Percentiles rank a stretch among this genome's conserved stretches.
Evolutionary conservation across 2,113 vertebrate genomes (phyloP).

Genomic region (Paradisaea rubra): DNA sequence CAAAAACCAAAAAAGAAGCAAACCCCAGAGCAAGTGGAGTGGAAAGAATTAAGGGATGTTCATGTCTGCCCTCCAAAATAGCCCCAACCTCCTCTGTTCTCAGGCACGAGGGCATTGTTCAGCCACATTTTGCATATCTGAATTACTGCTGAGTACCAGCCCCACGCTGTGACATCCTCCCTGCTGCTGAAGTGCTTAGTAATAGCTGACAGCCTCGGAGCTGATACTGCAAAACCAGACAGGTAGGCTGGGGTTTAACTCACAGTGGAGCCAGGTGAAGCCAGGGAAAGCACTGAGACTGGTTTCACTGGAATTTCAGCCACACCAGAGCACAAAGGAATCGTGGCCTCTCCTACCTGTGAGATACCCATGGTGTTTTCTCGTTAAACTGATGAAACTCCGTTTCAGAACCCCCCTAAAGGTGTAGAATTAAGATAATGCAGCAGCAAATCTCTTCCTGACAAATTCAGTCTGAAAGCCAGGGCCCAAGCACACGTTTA

Average conservation of each 20-base stretch:
- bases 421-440: neutral
- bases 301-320: neutral
- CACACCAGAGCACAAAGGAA: neutral
- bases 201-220: neutral
- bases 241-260: neutral
- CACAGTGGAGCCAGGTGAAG: fast-evolving
- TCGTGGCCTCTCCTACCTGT: fast-evolving
- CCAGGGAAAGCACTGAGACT: fast-evolving
- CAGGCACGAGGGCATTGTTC: neutral
- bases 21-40: neutral
- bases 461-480: neutral
- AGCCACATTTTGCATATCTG: constrained; percentile 13
- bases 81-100: neutral
- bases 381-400: neutral
- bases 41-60: neutral
- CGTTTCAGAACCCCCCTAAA: neutral
- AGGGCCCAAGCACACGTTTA: fast-evolving
- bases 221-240: neutral
- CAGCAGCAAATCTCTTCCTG: neutral
- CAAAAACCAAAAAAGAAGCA: neutral
- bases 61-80: neutral
- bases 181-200: neutral
- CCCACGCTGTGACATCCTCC: neutral
- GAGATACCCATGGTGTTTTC: fast-evolving
- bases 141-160: neutral